Base-by-base conservation (phyloP, 2,888 invertebrate species). In the Sinotaia quadrata region DNA sequence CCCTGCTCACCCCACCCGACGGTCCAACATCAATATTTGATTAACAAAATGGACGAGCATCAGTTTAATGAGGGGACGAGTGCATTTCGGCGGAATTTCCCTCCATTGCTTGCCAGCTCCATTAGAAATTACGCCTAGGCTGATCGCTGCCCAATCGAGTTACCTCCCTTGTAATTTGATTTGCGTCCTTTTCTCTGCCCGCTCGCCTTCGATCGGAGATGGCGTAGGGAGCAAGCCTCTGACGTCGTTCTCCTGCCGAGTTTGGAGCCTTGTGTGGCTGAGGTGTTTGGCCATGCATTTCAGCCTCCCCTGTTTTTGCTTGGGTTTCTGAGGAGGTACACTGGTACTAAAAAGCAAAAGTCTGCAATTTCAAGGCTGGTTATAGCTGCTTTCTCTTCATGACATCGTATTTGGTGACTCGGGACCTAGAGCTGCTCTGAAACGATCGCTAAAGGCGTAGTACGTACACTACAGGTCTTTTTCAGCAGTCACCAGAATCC, bases 11-110 rank as follows among this genome's bases (percentile, higher is more conserved):
- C 62, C 27, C 34, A 0, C 33, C 51, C 58, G 15, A 51, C 54
- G 33, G 47, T 63, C 56, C 68, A 69, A 62, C 68, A 76, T 80
- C 73, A 80, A 80, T 80, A 78, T 80, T 80, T 75, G 80, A 78
- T 80, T 77, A 80, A 52, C 67, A 71, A 75, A 76, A 75, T 73
- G 73, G 71, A 60, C 58, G 69, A 44, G 57, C 44, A 62, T 57
- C 47, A 58, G 44, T 59, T 58, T 75, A 71, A 71, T 69, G 75
- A 67, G 65, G 21, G 68, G 69, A 61, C 68, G 73, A 69, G 68
- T 57, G 68, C 68, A 57, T 60, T 68, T 41, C 56, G 56, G 37
- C 65, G 51, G 65, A 57, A 57, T 65, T 72, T 68, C 62, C 41
- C 33, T 61, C 54, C 59, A 31, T 31, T 49, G 47, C 44, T 49